Base-by-base conservation (phyloP, 2,113 vertebrate species). In the Rallus limicola region DNA sequence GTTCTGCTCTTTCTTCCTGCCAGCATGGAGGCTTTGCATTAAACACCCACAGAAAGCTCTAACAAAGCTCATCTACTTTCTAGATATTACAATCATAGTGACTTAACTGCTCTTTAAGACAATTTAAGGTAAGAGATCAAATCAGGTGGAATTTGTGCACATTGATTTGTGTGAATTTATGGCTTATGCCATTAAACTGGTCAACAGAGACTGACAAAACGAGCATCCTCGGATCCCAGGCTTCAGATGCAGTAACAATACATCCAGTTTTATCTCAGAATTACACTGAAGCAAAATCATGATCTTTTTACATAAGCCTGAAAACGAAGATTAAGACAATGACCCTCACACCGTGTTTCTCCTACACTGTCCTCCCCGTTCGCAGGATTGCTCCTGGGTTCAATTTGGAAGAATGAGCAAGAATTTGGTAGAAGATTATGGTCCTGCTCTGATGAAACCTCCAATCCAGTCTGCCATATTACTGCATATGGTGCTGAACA, bases 1-100 rank as follows among this genome's bases (percentile, higher is more conserved):
- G 31, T 90, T 97, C 97, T 97, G 95, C 68, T 94, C 90, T 98
- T 92, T 98, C 98, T 98, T 98, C 91, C 97, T 97, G 92, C 97
- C 90, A 95, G 94, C 91, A 80, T 7, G 77, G 62, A 91, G 85
- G 74, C 81, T 96, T 77, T 55, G 80, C 94, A 92, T 59, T 59
- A 71, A 97, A 95, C 60, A 95, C 59, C 82, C 55, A 55, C 77
- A 70, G 79, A 86, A 97, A 96, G 85, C 9, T 14, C 36, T 82
- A 91, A 93, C 42, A 92, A 67, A 21, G 69, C 83, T 68, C 15
- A 42, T 64, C 78, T 81, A 13, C 84, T 91, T 95, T 82, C 82
- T 89, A 95, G 89, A 88, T 93, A 91, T 65, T 96, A 76, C 93
- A 91, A 56, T 69, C 83, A 86, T 3, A 81, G n/a, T 17, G 50